Conservation (phyloP, 2,797 vertebrate species). For the Rhincodon typus region DNA sequence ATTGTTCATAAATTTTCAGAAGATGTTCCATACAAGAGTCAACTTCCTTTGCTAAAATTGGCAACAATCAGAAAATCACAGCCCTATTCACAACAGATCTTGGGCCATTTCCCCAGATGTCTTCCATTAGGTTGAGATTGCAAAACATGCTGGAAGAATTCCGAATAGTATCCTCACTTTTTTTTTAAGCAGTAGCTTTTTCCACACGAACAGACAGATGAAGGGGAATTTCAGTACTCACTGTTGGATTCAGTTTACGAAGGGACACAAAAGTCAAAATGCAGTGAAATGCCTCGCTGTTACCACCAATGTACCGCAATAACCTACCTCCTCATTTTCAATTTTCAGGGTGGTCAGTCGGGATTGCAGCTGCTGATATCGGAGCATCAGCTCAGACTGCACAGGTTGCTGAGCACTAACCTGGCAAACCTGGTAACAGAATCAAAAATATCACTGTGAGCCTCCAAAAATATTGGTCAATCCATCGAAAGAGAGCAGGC, state of each 20-base stretch:
- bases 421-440: conserved; percentile 75
- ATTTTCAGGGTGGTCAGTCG: conserved; percentile 89
- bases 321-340: conserved; percentile 90
- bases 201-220: no score
- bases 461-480: not conserved
- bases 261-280: not conserved
- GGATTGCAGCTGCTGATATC: conserved; percentile 93
- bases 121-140: not conserved
- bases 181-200: not conserved
- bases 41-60: not conserved
- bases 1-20: not conserved
- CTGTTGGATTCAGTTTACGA: not conserved
- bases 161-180: not conserved
- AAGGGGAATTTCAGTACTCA: not conserved
- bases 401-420: conserved; percentile 87
- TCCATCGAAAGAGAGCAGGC: not conserved
- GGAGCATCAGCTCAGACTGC: conserved; percentile 84
- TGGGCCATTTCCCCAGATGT: not conserved
- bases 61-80: not conserved
- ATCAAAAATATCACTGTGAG: conserved; percentile 38
- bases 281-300: not conserved
- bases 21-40: not conserved
- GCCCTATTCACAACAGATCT: not conserved
- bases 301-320: no score
- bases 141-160: not conserved